phyloP scores from a whole-genome alignment of 2,113 vertebrate genomes.

The Propithecus coquereli region DNA sequence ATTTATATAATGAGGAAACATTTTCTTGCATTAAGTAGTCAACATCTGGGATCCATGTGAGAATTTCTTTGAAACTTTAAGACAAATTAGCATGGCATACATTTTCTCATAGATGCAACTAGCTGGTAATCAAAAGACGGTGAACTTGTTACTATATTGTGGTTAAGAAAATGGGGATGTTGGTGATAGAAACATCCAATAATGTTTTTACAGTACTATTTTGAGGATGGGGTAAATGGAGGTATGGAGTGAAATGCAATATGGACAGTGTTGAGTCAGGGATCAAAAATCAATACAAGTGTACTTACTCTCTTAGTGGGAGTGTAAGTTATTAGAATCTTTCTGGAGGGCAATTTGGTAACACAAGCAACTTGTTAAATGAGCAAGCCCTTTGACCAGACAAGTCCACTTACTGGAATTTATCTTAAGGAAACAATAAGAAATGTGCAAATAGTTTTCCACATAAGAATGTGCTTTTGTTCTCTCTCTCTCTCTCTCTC shows the following conservation, averaged over 20 bases:
- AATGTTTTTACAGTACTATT: background rate
- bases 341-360: background rate
- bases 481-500: background rate
- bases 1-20: constrained; percentile 75
- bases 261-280: background rate
- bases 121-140: constrained; percentile 16
- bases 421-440: background rate
- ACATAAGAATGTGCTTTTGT: background rate
- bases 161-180: background rate
- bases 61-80: constrained; percentile 73
- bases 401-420: background rate
- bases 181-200: background rate
- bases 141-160: background rate
- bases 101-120: constrained; percentile 40
- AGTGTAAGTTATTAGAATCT: background rate
- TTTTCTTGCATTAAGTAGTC: constrained; percentile 67
- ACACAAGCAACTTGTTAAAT: background rate
- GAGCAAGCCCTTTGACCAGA: background rate
- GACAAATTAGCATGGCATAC: constrained; percentile 60
- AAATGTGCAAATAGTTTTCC: background rate
- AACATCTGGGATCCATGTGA: constrained; percentile 75
- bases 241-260: background rate
- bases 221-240: background rate
- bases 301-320: background rate
- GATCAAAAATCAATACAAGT: background rate